Percentiles rank a stretch among this genome's conserved stretches.
phyloP scores from a whole-genome alignment of 2,888 invertebrate genomes.

The Conistra vaccinii region DNA sequence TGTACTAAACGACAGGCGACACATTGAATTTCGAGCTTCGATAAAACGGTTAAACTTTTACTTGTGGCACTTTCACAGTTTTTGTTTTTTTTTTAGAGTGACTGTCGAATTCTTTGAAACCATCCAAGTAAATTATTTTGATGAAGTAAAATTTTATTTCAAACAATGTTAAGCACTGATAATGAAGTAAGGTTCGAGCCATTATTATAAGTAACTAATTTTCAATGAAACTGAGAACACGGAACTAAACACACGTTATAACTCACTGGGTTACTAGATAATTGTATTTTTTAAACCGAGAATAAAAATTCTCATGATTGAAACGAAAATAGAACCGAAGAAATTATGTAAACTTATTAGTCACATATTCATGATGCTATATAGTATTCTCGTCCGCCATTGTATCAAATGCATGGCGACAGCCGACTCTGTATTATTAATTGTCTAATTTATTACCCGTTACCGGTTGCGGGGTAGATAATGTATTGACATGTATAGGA shows the following conservation, averaged over 20 bases:
- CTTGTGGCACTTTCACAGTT: neutral
- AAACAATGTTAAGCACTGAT: neutral
- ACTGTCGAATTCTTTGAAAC: neutral
- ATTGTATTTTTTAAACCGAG: too few species aligned
- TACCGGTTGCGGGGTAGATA: conserved; percentile 48
- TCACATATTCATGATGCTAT: neutral
- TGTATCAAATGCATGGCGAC: conserved; percentile 36
- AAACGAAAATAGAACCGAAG: neutral
- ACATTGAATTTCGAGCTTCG: conserved; percentile 8
- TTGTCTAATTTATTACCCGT: conserved; percentile 66
- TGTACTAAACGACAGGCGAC: neutral
- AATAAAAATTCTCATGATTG: neutral
- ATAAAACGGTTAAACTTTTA: conserved; percentile 9
- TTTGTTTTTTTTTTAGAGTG: neutral
- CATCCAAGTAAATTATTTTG: neutral
- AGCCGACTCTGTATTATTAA: conserved; percentile 60
- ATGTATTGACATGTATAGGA: conserved; percentile 57
- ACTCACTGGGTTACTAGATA: too few species aligned
- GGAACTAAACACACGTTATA: too few species aligned
- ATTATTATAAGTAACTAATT: too few species aligned
- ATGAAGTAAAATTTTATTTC: neutral
- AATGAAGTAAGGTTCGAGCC: neutral
- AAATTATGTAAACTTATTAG: neutral
- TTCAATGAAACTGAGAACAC: too few species aligned
- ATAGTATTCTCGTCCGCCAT: neutral